These are phyloP conservation scores for Drosophila basisetae DNA, from an alignment of 2,888 invertebrate species.

Conservation along the genomic window DNA sequence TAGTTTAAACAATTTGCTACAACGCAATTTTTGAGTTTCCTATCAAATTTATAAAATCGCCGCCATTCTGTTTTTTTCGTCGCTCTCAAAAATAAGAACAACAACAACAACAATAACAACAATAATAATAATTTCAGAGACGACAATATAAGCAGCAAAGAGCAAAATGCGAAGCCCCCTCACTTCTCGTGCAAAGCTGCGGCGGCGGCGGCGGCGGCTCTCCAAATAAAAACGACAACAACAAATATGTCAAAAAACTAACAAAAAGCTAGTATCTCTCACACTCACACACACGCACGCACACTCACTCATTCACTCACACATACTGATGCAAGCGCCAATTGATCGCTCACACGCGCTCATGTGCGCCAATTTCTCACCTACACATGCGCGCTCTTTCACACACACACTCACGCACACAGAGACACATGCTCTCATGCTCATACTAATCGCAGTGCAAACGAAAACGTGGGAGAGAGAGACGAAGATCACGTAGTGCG, in stretches of 20 bases:
- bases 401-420: constrained; percentile 46
- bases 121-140: constrained; percentile 19
- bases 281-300: constrained; percentile 17
- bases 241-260: constrained; percentile 77
- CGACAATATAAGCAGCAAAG: constrained; percentile 35
- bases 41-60: constrained; percentile 71
- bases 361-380: constrained; percentile 74
- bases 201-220: constrained; percentile 37
- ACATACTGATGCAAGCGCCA: constrained; percentile 56
- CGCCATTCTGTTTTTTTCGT: constrained; percentile 76
- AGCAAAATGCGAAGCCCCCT: constrained; percentile 58
- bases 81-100: constrained; percentile 31
- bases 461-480: constrained; percentile 24
- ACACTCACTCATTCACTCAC: constrained; percentile 6
- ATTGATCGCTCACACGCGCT: constrained; percentile 71
- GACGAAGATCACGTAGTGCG: constrained; percentile 24
- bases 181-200: constrained; percentile 52
- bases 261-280: constrained; percentile 63
- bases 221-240: constrained; percentile 57
- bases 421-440: constrained; percentile 52
- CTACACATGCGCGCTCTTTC: constrained; percentile 62
- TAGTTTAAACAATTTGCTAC: constrained; percentile 77
- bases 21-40: constrained; percentile 77
- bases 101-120: constrained; percentile 21
- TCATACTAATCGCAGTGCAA: constrained; percentile 60